Evolutionary conservation across 2,888 invertebrate genomes (phyloP).

Genomic region (Syrphus vitripennis): DNA sequence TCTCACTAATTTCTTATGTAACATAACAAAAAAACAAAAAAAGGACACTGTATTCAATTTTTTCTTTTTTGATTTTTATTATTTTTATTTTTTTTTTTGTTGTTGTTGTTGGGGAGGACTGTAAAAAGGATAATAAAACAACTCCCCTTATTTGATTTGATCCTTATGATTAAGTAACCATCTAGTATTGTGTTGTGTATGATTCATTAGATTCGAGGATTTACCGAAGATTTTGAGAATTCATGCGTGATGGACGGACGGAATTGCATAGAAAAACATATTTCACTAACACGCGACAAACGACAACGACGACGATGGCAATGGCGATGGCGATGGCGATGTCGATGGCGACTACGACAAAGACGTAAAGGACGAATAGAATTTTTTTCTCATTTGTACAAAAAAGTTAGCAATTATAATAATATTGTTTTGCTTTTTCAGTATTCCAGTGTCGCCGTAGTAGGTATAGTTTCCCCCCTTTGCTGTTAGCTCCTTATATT

Average conservation of each 20-base stretch:
- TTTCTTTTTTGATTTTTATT: not conserved
- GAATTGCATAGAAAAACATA: conserved; percentile 39
- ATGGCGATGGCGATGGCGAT: not conserved
- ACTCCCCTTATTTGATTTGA: conserved; percentile 34
- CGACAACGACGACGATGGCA: not conserved
- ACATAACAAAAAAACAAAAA: conserved; percentile 14
- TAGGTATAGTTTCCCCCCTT: not conserved
- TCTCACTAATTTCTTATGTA: conserved; percentile 48
- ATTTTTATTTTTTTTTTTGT: not conserved
- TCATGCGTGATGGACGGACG: conserved; percentile 62
- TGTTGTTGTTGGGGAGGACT: not conserved
- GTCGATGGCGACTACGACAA: not conserved
- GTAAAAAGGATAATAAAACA: conserved; percentile 2
- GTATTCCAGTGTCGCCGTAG: conserved; percentile 24
- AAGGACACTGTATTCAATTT: conserved; percentile 1
- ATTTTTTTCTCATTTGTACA: conserved; percentile 11
- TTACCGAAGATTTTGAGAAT: conserved; percentile 32
- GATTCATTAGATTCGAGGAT: conserved; percentile 51
- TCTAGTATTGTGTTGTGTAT: conserved; percentile 38
- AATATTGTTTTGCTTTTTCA: not conserved
- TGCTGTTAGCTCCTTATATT: not conserved
- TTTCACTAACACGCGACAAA: conserved; percentile 46
- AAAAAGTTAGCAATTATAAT: conserved; percentile 38
- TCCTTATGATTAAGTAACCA: conserved; percentile 62
- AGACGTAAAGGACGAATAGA: conserved; percentile 3